Percentiles rank a stretch among this genome's conserved stretches.
Conservation (phyloP, 2,888 invertebrate species). For the Diadromus collaris region DNA sequence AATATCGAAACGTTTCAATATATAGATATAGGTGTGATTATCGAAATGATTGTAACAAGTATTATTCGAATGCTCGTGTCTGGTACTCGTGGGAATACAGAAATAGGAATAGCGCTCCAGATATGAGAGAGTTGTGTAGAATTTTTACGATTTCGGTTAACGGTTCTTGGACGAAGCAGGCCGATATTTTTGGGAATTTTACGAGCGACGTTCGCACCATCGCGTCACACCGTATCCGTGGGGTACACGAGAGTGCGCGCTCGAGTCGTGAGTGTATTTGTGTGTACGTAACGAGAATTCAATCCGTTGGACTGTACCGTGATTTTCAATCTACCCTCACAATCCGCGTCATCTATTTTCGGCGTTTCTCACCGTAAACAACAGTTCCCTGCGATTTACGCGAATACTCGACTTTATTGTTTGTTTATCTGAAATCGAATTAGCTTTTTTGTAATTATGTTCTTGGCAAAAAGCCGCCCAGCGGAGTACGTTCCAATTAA, state of each 20-base stretch:
- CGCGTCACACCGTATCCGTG: neutral
- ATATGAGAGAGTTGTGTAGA: conserved; percentile 3
- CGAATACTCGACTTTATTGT: neutral
- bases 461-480: neutral
- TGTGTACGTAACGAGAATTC: neutral
- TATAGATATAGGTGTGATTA: neutral
- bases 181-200: conserved; percentile 47
- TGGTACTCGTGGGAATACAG: conserved; percentile 7
- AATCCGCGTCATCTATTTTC: conserved; percentile 1
- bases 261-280: too few relatives aligned
- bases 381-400: neutral
- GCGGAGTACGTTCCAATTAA: conserved; percentile 8
- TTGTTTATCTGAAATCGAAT: neutral
- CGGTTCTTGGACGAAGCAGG: conserved; percentile 15
- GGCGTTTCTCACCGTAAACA: neutral
- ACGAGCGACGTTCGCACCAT: conserved; percentile 22
- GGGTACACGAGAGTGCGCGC: neutral
- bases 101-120: conserved; percentile 3
- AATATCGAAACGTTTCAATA: too few relatives aligned
- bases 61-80: neutral
- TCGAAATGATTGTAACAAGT: neutral
- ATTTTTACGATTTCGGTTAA: conserved; percentile 22
- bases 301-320: neutral
- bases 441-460: neutral
- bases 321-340: conserved; percentile 6